Conservation (phyloP, 2,797 vertebrate species). For the Falco berigora region DNA sequence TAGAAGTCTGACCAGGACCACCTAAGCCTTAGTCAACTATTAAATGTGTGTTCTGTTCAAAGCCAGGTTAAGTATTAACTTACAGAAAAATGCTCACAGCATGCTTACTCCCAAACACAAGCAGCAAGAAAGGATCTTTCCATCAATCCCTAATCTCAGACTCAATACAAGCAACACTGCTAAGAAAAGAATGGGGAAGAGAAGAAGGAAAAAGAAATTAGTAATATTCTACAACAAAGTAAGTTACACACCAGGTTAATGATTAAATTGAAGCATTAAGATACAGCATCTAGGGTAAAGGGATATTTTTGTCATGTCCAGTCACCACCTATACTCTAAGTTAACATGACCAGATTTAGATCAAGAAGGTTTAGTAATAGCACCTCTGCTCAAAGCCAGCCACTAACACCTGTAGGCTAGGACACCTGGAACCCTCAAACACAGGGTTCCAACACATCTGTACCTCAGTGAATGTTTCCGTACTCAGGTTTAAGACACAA, state of each 20-base stretch:
- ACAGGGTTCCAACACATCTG: fast-evolving
- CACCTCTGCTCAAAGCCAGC: background rate
- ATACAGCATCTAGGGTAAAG: fast-evolving
- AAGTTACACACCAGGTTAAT: background rate
- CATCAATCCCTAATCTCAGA: background rate
- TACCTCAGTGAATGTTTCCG: background rate
- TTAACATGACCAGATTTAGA: background rate
- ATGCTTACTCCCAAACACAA: background rate
- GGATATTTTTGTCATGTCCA: background rate
- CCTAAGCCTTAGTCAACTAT: background rate
- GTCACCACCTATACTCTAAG: background rate
- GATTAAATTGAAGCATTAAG: background rate
- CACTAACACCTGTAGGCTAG: background rate
- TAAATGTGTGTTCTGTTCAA: background rate
- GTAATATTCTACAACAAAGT: background rate
- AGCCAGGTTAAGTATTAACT: background rate
- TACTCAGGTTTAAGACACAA: background rate
- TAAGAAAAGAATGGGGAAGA: background rate
- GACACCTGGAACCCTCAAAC: background rate
- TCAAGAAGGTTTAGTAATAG: background rate
- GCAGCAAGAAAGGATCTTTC: background rate
- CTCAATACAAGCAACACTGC: background rate
- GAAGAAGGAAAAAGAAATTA: background rate
- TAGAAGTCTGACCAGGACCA: background rate
- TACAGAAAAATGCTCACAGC: background rate